Conservation (phyloP, 2,797 vertebrate species). For the Gorsachius magnificus region DNA sequence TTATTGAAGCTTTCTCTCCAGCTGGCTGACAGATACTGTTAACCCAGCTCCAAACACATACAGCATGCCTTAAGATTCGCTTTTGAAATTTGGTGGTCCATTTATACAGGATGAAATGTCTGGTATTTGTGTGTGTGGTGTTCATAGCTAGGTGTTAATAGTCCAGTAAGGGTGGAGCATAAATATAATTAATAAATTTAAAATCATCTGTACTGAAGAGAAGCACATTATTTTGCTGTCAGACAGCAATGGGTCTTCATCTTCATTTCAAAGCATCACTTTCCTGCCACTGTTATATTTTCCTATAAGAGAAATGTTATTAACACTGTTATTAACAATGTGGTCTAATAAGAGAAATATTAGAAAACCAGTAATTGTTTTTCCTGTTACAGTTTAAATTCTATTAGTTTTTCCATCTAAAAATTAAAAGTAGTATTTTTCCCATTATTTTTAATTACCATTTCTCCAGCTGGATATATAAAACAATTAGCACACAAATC, state of each 20-base stretch:
- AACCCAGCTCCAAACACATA: background rate
- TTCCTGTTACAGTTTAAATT: background rate
- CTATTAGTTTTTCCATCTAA: background rate
- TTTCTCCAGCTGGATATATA: background rate
- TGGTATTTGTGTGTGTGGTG: background rate
- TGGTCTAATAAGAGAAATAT: background rate
- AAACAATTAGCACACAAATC: background rate
- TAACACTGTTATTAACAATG: background rate
- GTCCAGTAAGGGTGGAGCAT: background rate
- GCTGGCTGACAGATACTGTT: background rate
- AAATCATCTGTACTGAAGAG: background rate
- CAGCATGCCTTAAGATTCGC: background rate
- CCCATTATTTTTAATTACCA: background rate
- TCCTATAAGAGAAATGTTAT: background rate
- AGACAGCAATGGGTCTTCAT: background rate
- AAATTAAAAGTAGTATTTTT: background rate
- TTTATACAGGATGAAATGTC: background rate
- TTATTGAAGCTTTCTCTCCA: background rate
- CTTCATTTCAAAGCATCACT: background rate
- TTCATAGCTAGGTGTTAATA: background rate
- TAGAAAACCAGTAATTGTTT: background rate
- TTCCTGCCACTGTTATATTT: background rate
- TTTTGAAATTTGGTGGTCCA: background rate
- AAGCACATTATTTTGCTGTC: background rate
- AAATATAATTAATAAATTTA: background rate